These are phyloP conservation scores for Pristionchus japonicus DNA, from an alignment of 2,888 invertebrate species.

Conservation along the genomic window DNA sequence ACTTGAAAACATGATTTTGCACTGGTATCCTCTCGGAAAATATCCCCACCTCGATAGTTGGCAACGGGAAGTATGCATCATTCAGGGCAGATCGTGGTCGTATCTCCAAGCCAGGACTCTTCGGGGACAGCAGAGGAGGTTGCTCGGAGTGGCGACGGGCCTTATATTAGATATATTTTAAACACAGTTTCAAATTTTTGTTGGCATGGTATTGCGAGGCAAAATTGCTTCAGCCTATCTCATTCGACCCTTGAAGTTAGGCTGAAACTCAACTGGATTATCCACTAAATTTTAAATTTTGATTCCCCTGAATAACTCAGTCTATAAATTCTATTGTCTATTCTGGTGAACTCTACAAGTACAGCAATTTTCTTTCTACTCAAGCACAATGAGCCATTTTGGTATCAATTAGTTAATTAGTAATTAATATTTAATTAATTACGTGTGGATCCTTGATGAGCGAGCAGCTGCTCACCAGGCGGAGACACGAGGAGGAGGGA, in stretches of 20 bases:
- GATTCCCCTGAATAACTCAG: no score
- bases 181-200: no score
- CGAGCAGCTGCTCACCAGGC: not conserved
- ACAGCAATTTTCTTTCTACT: no score
- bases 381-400: not conserved
- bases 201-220: no score
- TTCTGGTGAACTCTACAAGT: no score
- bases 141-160: slow-evolving; percentile 34
- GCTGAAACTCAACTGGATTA: no score
- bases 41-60: not conserved
- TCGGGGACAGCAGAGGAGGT: not conserved
- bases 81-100: not conserved
- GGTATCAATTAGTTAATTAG: not conserved
- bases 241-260: no score
- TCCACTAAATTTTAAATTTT: no score
- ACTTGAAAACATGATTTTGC: no score
- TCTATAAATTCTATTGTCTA: no score
- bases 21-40: no score
- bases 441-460: not conserved
- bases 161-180: not conserved
- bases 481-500: slow-evolving; percentile 13
- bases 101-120: not conserved
- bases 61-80: slow-evolving; percentile 17
- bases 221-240: no score
- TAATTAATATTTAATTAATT: not conserved